Base-by-base conservation (phyloP, 2,888 invertebrate species). In the Eupeodes luniger region DNA sequence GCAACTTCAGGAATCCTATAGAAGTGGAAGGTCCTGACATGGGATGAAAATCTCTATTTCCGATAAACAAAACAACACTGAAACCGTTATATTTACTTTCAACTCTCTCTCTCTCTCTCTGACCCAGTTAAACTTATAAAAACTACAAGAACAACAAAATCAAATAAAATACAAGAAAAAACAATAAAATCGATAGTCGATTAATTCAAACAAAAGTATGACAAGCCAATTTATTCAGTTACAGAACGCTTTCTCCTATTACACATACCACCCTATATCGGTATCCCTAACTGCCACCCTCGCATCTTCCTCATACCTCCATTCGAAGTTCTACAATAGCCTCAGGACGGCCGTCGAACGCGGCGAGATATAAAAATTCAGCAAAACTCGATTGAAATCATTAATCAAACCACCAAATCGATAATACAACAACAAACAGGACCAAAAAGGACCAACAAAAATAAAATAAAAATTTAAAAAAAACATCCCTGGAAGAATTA, bases 341-440 rank as follows among this genome's bases (percentile, higher is more conserved):
- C 64, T 55, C n/a, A 51, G 66, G 82, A 82, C 10, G 67, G 49
- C 14, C 34, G 80, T 76, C n/a, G 67, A 19, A 14, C n/a, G 80
- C 51, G 72, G 44, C n/a, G 27, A 59, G 47, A 59, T 72, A 59
- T 72, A 3, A 59, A 53, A 70, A 80, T 27, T 40, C 74, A 40
- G 16, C 4, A 51, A n/a, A 57, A 69, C 40, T 49, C 70, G 40
- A 59, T 79, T 16, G 57, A 80, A 80, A 81, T 87, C 80, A 87
- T 87, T 87, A 80, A 87, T 87, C 87, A 87, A 70, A 77, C 47
- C 55, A 51, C 79, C 80, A 83, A 70, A 75, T 83, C 66, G 66
- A 87, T 61, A 62, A 66, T 51, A 36, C 59, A 66, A 77, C 64
- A 72, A 66, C 77, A 70, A 72, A 72, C 14, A 12, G 14, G 34